Evolutionary conservation across 37 sponge, comb jelly and placozoan genomes (phyloP).

Genomic region (Bolinopsis microptera): DNA sequence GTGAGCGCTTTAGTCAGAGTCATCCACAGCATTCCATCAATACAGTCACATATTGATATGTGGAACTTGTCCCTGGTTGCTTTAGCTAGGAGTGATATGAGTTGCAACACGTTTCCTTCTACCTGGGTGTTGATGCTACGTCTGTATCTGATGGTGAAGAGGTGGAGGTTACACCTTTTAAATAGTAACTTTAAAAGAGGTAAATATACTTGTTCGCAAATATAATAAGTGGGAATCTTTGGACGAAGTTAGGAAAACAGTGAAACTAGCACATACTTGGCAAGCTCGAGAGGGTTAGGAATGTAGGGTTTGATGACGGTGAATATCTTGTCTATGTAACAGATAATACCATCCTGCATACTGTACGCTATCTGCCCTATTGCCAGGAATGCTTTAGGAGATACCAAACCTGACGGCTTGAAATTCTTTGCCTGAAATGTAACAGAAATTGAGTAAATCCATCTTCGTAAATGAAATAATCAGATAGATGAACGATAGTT

Average conservation of each 20-base stretch:
- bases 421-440: background rate
- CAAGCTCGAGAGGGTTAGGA: conserved; percentile 14
- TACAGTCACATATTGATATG: conserved; percentile 12
- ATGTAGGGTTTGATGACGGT: conserved; percentile 65
- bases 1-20: conserved; percentile 45
- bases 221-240: no score
- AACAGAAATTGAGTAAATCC: no score
- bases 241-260: no score
- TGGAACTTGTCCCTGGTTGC: conserved; percentile 47
- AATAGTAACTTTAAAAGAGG: no score
- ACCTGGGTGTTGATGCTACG: conserved; percentile 52
- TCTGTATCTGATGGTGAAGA: conserved; percentile 19
- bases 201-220: no score
- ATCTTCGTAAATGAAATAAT: no score
- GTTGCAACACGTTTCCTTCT: conserved; percentile 51
- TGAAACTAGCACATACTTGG: no score
- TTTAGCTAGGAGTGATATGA: conserved; percentile 57
- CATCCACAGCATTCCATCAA: conserved; percentile 61
- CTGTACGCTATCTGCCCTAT: conserved; percentile 82
- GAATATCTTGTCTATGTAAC: conserved; percentile 68
- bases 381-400: conserved; percentile 76
- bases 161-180: background rate
- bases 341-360: conserved; percentile 74
- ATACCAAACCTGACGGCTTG: background rate
- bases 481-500: background rate